Percentiles rank a stretch among this genome's conserved stretches.
phyloP scores from a whole-genome alignment of 2,797 vertebrate species.

The Stomatorhinus walkeri region DNA sequence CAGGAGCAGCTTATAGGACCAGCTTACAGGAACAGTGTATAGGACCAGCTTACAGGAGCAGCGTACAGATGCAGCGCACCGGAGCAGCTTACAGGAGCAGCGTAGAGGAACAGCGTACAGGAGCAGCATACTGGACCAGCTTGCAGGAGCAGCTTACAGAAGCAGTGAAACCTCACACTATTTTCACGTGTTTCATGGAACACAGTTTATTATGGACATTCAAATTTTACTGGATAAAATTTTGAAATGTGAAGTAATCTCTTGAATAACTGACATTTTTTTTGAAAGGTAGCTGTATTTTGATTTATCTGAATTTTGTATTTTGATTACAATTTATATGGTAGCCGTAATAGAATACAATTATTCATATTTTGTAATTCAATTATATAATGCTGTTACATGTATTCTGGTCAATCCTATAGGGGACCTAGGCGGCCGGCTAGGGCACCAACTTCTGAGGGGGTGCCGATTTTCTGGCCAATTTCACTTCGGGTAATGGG shows the following conservation, averaged over 20 bases:
- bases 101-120: too few species aligned
- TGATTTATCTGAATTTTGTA: not conserved
- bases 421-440: not conserved
- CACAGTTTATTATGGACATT: not conserved
- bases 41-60: too few species aligned
- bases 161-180: not conserved
- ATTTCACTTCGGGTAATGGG: not conserved
- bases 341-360: not conserved
- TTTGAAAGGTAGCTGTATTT: not conserved
- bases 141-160: too few species aligned
- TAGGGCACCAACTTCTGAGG: not conserved
- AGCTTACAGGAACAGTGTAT: too few species aligned
- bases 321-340: not conserved
- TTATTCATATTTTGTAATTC: not conserved
- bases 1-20: not conserved
- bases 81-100: too few species aligned
- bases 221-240: not conserved
- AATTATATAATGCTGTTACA: not conserved
- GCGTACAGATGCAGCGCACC: too few species aligned
- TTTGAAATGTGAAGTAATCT: not conserved
- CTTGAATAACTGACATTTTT: not conserved
- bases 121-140: too few species aligned
- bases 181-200: not conserved
- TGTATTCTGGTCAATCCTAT: not conserved
- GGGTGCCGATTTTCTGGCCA: not conserved